phyloP scores from a whole-genome alignment of 1,140 invertebrate genomes.

The Cardiocondyla obscurior region DNA sequence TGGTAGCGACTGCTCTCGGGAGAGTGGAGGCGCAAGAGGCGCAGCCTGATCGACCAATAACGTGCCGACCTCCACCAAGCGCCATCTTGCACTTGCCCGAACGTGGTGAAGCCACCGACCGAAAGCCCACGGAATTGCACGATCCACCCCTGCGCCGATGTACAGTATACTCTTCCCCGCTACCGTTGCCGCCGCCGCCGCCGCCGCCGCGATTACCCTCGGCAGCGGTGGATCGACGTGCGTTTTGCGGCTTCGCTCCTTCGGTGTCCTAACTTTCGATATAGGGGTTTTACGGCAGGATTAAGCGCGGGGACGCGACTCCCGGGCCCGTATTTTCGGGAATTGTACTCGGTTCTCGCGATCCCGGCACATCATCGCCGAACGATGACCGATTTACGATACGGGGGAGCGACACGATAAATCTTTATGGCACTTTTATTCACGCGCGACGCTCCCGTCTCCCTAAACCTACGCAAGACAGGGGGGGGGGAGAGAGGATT shows the following conservation, averaged over 20 bases:
- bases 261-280: slow-evolving; percentile 64
- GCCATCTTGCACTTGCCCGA: slow-evolving; percentile 71
- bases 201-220: slow-evolving; percentile 29
- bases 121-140: slow-evolving; percentile 62
- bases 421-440: slow-evolving; percentile 21
- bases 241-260: slow-evolving; percentile 63
- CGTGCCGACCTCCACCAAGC: slow-evolving; percentile 60
- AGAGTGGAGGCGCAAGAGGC: slow-evolving; percentile 69
- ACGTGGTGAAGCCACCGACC: slow-evolving; percentile 64
- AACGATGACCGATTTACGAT: slow-evolving; percentile 4
- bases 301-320: slow-evolving; percentile 29
- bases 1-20: slow-evolving; percentile 70
- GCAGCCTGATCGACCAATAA: slow-evolving; percentile 72
- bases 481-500: background rate
- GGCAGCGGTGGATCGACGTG: slow-evolving; percentile 60
- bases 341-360: background rate
- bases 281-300: slow-evolving; percentile 63
- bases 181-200: background rate
- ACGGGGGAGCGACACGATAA: slow-evolving; percentile 14
- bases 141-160: slow-evolving; percentile 24
- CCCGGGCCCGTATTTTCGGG: background rate
- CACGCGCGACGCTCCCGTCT: background rate
- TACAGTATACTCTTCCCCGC: too few species aligned
- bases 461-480: background rate
- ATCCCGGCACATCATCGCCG: background rate